Base-by-base conservation (phyloP, 2,113 vertebrate species). In the Phyllopteryx taeniolatus region DNA sequence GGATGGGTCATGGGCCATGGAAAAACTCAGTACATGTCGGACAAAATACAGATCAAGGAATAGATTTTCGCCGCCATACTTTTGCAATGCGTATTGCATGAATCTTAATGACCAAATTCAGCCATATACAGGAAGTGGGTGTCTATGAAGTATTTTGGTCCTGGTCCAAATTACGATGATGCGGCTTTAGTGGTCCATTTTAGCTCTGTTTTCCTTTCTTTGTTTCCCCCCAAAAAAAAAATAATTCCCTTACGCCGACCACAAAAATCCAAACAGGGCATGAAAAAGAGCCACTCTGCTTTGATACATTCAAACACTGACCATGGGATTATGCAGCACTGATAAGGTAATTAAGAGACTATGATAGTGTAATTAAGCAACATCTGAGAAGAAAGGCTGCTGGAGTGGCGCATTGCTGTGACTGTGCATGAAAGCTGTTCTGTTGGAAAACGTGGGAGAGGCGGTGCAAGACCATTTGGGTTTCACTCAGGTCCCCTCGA, bases 341-440 rank as follows among this genome's bases (percentile, higher is more conserved):
- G 88, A 91, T 90, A 89, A 90, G 82, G 87, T 91, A 91, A 90
- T 92, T 90, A 92, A 88, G 79, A 73, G 76, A 76, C 88, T 86
- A 88, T 89, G 85, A 90, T 88, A 90, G 83, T 74, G 86, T 90
- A 90, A 91, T 92, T 89, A 92, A 89, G 86, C 79, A 86, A 85
- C 86, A 89, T 88, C 81, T 82, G 86, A 88, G 90, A 83, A 87
- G 88, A 87, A 85, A 89, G 89, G 79, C 78, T 75, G 83, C 51
- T 82, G 88, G 82, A 90, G 89, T 85, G 81, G 78, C 15, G 33
- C 42, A 72, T 71, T 83, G 83, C 84, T 80, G 85, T 78, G 79
- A 79, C 68, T 57, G 77, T 80, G 73, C 83, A 87, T 91, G 87
- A 90, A 91, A 90, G 88, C 87, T 75, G 0, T 82, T 57, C 67